Percentiles rank a stretch among this genome's conserved stretches.
These are phyloP conservation scores for Sitophilus oryzae DNA, from an alignment of 1,140 invertebrate species.

Conservation along the genomic window DNA sequence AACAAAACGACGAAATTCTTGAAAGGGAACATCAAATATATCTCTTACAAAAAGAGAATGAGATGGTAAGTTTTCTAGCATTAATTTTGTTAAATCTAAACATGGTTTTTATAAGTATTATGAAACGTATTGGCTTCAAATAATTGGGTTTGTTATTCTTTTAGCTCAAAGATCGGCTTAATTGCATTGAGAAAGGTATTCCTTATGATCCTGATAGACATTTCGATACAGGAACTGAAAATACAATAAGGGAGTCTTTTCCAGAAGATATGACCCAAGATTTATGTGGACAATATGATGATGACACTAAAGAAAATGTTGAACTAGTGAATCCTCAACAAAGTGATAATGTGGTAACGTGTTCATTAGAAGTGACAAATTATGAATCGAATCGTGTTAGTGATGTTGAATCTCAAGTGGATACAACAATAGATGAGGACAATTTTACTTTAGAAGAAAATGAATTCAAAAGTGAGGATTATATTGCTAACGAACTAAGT, in stretches of 20 bases:
- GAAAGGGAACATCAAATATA: constrained; percentile 61
- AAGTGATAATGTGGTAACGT: constrained; percentile 24
- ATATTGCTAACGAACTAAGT: constrained; percentile 27
- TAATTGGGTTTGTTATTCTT: no score
- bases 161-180: constrained; percentile 52
- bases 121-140: no score
- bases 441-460: constrained; percentile 16
- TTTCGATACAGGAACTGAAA: constrained; percentile 15
- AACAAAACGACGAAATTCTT: constrained; percentile 63
- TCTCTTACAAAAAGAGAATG: constrained; percentile 58
- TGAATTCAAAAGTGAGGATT: constrained; percentile 26
- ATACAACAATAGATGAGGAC: constrained; percentile 18
- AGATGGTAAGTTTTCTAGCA: constrained; percentile 51
- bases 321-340: constrained; percentile 23
- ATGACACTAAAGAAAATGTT: constrained; percentile 34
- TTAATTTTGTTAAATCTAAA: no score
- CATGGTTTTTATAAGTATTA: no score
- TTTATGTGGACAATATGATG: constrained; percentile 27
- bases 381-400: constrained; percentile 19
- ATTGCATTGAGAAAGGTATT: constrained; percentile 51
- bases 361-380: constrained; percentile 25
- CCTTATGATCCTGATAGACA: constrained; percentile 42
- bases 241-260: constrained; percentile 19
- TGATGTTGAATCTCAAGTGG: constrained; percentile 31
- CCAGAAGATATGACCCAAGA: constrained; percentile 40